A percentile compares a stretch with the other conserved stretches of the same genome.
Conservation (phyloP, 1,140 invertebrate genomes). For the Triops longicaudatus region DNA sequence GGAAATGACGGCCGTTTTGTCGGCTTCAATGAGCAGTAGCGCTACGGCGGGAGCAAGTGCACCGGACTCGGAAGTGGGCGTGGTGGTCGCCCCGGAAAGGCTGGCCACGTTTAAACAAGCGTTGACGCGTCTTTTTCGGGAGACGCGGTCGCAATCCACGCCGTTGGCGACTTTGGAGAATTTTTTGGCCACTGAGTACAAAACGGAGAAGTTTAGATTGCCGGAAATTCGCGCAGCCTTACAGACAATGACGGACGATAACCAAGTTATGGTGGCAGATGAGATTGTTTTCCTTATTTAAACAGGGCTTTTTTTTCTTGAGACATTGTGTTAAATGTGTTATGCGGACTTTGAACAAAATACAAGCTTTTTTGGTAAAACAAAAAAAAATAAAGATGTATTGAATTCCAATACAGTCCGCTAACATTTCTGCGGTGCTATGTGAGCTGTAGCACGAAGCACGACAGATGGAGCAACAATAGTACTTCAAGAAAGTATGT, state of each 20-base stretch:
- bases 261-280: constrained; percentile 85
- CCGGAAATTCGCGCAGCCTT: constrained; percentile 68
- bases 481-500: too few species aligned
- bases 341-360: too few species aligned
- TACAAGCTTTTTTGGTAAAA: too few species aligned
- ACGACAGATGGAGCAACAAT: too few species aligned
- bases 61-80: constrained; percentile 29
- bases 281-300: constrained; percentile 77
- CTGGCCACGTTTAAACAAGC: constrained; percentile 50
- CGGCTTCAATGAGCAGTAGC: constrained; percentile 17
- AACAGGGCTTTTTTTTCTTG: constrained; percentile 36
- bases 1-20: constrained; percentile 24
- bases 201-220: constrained; percentile 20
- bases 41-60: constrained; percentile 22
- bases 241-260: constrained; percentile 72
- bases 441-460: too few species aligned
- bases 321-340: too few species aligned
- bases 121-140: constrained; percentile 56
- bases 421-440: too few species aligned
- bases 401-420: too few species aligned
- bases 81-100: constrained; percentile 30
- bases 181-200: constrained; percentile 51
- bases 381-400: too few species aligned
- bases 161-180: constrained; percentile 49
- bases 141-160: constrained; percentile 58